Percentiles rank a stretch among this genome's conserved stretches.
These are phyloP conservation scores for Drosophila prolongata DNA, from an alignment of 2,888 invertebrate species.

Conservation along the genomic window DNA sequence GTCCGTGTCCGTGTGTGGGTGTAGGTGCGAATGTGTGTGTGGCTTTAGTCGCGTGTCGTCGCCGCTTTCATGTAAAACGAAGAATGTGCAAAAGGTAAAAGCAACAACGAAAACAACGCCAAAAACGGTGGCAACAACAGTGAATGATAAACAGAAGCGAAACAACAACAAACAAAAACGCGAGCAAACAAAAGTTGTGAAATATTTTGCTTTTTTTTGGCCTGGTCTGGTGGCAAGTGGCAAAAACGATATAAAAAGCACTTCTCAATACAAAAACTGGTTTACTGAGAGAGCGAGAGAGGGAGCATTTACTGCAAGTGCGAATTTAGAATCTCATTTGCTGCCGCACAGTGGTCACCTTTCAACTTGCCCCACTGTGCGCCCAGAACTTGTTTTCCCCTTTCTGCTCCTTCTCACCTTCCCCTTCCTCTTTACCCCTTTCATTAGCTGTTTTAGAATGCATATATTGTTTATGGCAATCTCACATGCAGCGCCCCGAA, in stretches of 20 bases:
- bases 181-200: slow-evolving; percentile 46
- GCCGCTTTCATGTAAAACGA: slow-evolving; percentile 34
- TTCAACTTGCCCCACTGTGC: slow-evolving; percentile 29
- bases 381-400: slow-evolving; percentile 39
- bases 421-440: slow-evolving; percentile 6
- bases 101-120: not conserved
- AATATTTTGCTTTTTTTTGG: slow-evolving; percentile 27
- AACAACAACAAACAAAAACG: slow-evolving; percentile 33
- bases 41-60: slow-evolving; percentile 32
- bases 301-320: slow-evolving; percentile 18
- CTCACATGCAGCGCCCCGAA: slow-evolving; percentile 40
- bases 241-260: slow-evolving; percentile 40
- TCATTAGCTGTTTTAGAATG: slow-evolving; percentile 22
- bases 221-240: slow-evolving; percentile 44
- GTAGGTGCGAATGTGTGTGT: slow-evolving; percentile 11
- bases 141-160: slow-evolving; percentile 30
- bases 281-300: slow-evolving; percentile 47
- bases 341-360: slow-evolving; percentile 30
- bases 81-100: slow-evolving; percentile 30
- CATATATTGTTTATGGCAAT: slow-evolving; percentile 44
- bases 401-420: not conserved
- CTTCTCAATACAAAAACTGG: slow-evolving; percentile 70
- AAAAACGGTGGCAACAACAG: slow-evolving; percentile 60
- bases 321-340: slow-evolving; percentile 31
- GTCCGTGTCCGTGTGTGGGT: slow-evolving; percentile 15